These are phyloP conservation scores for Apodemia duryi DNA, from an alignment of 2,888 invertebrate species.

Conservation along the genomic window DNA sequence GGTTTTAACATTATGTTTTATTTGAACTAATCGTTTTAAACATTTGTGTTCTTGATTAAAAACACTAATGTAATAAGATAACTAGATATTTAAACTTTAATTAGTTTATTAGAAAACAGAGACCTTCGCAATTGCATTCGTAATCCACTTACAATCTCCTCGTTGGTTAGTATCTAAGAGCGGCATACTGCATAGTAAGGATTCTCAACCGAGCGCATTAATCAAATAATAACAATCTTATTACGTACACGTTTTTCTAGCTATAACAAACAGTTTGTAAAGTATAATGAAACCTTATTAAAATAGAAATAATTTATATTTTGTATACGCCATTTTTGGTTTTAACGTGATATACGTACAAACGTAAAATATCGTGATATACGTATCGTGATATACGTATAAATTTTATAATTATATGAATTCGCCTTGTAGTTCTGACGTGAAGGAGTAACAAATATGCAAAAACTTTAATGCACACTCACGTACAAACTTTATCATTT, in stretches of 20 bases:
- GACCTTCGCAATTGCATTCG: background rate
- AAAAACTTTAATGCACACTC: too few species aligned
- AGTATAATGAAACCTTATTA: background rate
- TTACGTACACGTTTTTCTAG: background rate
- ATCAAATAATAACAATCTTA: slow-evolving; percentile 4
- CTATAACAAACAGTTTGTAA: background rate
- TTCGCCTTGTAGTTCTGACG: too few species aligned
- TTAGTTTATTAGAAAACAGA: background rate
- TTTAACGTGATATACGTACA: background rate
- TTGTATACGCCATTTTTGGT: background rate
- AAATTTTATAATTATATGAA: too few species aligned
- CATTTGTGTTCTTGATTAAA: too few species aligned
- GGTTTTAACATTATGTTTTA: too few species aligned
- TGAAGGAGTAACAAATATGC: too few species aligned
- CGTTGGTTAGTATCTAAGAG: background rate
- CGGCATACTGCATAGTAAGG: slow-evolving; percentile 3
- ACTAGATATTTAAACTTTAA: background rate
- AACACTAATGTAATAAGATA: too few species aligned
- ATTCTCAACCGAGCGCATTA: background rate
- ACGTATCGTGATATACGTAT: too few species aligned
- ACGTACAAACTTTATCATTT: too few species aligned
- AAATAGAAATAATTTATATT: background rate
- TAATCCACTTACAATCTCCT: background rate
- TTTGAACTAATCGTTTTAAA: too few species aligned
- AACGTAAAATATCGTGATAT: too few species aligned